Base-by-base conservation (phyloP, 1,140 invertebrate species). In the Chrysopa pallens region DNA sequence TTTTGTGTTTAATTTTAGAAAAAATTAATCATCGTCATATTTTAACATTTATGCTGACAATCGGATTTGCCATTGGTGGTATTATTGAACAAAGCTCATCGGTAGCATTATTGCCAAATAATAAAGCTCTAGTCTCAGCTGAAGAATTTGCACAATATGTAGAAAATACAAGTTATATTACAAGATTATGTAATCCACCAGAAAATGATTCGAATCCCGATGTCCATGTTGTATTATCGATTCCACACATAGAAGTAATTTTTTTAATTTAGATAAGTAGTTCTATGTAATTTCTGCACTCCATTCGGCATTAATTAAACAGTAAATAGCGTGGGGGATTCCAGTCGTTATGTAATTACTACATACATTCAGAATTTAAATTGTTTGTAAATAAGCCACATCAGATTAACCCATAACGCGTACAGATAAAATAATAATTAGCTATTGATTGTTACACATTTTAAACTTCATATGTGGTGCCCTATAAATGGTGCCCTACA, bases 71-170 rank as follows among this genome's bases (percentile, higher is more conserved):
- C 11, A 52, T 72, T n/a, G 68, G 66, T 35, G 69, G 69, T 8
- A 61, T 69, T 5, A 67, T 72, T 0, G 69, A 72, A 48, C 66
- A 68, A 36, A 69, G 67, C 39, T 68, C 68, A 1, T 70, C 67
- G 4, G 68, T 70, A 4, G 67, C 69, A 42, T 50, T 70, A 15
- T 54, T 69, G 4, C 67, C 67, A 3, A 70, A 70, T 50, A 56
- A 51, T 41, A 59, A 56, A 11, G 53, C 57, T 0, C 48, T 46
- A 36, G 55, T 58, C 45, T 59, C 60, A 11, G 53, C 54, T 2
- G 58, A 46, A 12, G 60, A 62, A 51, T 62, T 62, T 43, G 60
- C 60, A 38, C 58, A 62, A 47, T 62, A 62, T 52, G 60, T 62
- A 0, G 58, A 60, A 44, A 62, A 62, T 44, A 62, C 60, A 9